These are phyloP conservation scores for Clarias gariepinus DNA, from an alignment of 2,113 vertebrate genomes.

Conservation along the genomic window DNA sequence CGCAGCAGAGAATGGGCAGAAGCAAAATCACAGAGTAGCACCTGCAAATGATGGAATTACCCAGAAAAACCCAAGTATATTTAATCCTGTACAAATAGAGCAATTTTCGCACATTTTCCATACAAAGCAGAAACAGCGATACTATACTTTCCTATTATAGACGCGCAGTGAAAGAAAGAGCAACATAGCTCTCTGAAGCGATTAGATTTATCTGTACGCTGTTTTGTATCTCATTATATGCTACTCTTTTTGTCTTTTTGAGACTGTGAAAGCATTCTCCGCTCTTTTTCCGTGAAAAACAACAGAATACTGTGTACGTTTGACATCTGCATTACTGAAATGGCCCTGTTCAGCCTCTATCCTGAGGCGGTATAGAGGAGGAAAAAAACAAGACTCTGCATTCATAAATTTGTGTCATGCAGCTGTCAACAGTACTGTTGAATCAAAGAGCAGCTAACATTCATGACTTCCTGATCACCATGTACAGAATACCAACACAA, in stretches of 20 bases:
- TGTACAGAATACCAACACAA: conserved; percentile 34
- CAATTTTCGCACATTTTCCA: conserved; percentile 20
- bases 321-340: conserved; percentile 36
- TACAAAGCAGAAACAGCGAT: background rate
- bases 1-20: background rate
- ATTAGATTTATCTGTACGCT: background rate
- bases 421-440: conserved; percentile 41
- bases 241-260: background rate
- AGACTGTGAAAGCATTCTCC: background rate
- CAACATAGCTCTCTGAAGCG: background rate
- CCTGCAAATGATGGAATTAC: conserved; percentile 7
- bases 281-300: background rate
- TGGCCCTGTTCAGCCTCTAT: conserved; percentile 16
- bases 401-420: conserved; percentile 46
- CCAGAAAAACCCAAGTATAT: background rate
- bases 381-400: conserved; percentile 49
- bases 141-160: conserved; percentile 32
- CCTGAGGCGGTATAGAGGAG: conserved; percentile 35
- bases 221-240: background rate
- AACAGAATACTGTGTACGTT: background rate
- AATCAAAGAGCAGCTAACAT: conserved; percentile 40
- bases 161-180: background rate
- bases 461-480: conserved; percentile 51
- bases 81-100: background rate
- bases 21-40: background rate